A percentile compares a stretch with the other conserved stretches of the same genome.
Evolutionary conservation across 2,797 vertebrate species (phyloP).

Genomic region (Glyptemys insculpta): DNA sequence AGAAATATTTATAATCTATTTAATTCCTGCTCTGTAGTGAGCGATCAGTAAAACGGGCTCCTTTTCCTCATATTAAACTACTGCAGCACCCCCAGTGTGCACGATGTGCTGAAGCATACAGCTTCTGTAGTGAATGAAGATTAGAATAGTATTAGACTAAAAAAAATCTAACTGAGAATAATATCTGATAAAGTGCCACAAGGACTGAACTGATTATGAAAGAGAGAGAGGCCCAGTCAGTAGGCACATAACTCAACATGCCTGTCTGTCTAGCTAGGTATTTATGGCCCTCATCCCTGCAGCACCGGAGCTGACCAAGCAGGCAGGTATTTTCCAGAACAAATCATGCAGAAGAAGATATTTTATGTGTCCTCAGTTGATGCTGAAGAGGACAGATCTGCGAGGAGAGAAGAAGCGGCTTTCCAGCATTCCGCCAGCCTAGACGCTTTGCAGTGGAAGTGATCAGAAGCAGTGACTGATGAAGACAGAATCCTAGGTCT

Average conservation of each 20-base stretch:
- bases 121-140: background rate
- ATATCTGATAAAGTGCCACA: background rate
- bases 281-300: background rate
- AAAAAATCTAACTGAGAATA: background rate
- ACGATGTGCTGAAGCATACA: background rate
- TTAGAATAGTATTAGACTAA: background rate
- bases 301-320: background rate
- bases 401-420: slow-evolving; percentile 2
- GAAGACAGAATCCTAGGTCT: background rate
- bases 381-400: slow-evolving; percentile 25
- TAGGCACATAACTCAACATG: background rate
- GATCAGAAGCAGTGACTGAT: rapidly evolving
- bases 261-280: background rate
- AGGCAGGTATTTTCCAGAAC: background rate
- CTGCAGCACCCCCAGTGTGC: background rate
- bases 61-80: background rate
- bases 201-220: background rate
- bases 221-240: background rate
- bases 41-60: rapidly evolving
- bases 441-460: background rate
- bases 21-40: background rate
- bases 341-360: background rate
- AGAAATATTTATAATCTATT: background rate
- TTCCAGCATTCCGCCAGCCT: background rate
- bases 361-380: slow-evolving; percentile 3